These are phyloP conservation scores for Lithosia quadra DNA, from an alignment of 2,888 invertebrate species.

Conservation along the genomic window DNA sequence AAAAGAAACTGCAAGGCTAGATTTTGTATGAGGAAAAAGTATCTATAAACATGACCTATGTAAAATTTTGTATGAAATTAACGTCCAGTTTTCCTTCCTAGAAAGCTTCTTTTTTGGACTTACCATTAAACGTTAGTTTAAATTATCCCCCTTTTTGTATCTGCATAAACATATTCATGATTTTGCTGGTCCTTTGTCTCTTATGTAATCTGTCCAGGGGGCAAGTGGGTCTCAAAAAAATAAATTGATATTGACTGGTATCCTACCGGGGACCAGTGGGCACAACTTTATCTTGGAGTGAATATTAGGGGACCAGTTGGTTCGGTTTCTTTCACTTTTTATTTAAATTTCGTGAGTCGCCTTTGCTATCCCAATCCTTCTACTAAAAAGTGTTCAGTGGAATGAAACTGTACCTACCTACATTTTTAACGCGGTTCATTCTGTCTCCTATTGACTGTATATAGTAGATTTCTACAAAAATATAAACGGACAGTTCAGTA, in stretches of 20 bases:
- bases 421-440: neutral
- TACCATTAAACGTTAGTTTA: neutral
- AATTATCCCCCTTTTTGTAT: neutral
- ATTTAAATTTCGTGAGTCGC: too few relatives aligned
- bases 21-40: neutral
- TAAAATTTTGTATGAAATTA: neutral
- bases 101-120: too few relatives aligned
- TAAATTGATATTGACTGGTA: too few relatives aligned
- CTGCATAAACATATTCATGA: slow-evolving; percentile 1
- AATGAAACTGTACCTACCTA: neutral
- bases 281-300: too few relatives aligned
- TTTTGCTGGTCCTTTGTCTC: neutral
- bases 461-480: neutral
- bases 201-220: neutral
- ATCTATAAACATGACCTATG: neutral
- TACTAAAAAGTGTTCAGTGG: neutral
- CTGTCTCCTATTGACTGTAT: neutral
- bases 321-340: too few relatives aligned
- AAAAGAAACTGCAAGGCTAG: neutral
- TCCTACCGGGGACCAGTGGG: too few relatives aligned
- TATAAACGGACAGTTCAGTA: neutral
- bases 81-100: neutral
- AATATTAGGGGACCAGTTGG: too few relatives aligned
- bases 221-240: too few relatives aligned
- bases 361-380: too few relatives aligned